Evolutionary conservation across 2,113 vertebrate species (phyloP).

Genomic region (Rattus rattus): DNA sequence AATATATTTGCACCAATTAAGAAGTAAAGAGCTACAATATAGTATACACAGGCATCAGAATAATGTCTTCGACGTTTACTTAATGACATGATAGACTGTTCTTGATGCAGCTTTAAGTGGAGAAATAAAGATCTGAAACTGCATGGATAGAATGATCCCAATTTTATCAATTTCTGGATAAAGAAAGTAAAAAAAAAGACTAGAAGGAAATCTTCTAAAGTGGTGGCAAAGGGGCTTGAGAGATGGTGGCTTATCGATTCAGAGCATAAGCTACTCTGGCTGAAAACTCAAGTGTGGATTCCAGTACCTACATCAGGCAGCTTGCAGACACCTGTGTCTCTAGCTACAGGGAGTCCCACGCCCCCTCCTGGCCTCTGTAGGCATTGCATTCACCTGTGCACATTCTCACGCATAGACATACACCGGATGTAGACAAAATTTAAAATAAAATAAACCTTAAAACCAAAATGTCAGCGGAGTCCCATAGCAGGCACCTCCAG

Average conservation of each 20-base stretch:
- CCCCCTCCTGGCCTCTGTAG: not conserved
- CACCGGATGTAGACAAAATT: too few species aligned
- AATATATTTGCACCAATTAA: constrained; percentile 67
- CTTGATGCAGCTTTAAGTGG: not conserved
- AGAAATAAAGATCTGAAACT: constrained; percentile 29
- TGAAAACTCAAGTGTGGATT: not conserved
- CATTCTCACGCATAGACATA: not conserved
- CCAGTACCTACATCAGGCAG: not conserved
- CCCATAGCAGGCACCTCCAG: not conserved
- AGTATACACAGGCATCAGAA: constrained; percentile 50
- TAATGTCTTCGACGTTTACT: constrained; percentile 59
- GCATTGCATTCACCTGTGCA: not conserved
- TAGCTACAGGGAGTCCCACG: too few species aligned
- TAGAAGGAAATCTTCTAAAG: constrained; percentile 33
- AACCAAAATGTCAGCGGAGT: not conserved
- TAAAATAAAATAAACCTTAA: not conserved
- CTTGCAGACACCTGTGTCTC: not conserved
- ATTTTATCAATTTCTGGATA: not conserved
- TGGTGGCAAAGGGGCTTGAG: not conserved
- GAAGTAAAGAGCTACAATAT: constrained; percentile 58
- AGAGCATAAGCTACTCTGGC: too few species aligned
- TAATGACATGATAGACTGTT: constrained; percentile 58
- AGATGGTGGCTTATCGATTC: not conserved
- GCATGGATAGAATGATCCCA: not conserved
- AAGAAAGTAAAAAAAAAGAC: not conserved